phyloP scores from a whole-genome alignment of 1,140 invertebrate genomes.

The Pomacea maculata region DNA sequence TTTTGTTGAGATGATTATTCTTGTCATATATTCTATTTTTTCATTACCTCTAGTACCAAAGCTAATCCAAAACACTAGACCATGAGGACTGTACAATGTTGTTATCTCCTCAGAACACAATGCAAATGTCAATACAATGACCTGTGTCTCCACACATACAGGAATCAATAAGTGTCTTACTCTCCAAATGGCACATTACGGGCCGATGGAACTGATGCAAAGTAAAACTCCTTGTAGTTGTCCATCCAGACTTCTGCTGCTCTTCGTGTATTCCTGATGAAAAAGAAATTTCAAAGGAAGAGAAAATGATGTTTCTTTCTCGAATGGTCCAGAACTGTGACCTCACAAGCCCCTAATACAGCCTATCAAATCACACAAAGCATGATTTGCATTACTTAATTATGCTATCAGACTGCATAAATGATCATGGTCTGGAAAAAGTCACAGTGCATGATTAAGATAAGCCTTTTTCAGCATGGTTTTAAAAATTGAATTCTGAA shows the following conservation, averaged over 20 bases:
- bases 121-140: too few relatives aligned
- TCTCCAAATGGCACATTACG: constrained; percentile 68
- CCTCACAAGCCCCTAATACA: too few relatives aligned
- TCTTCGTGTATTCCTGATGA: constrained; percentile 78
- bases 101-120: too few relatives aligned
- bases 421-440: too few relatives aligned
- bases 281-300: background rate
- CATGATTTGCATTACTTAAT: too few relatives aligned
- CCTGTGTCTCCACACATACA: background rate
- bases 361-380: too few relatives aligned
- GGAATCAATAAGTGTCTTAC: constrained; percentile 51
- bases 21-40: background rate
- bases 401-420: too few relatives aligned
- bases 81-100: background rate
- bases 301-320: background rate
- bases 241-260: constrained; percentile 85
- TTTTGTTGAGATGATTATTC: too few relatives aligned
- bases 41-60: background rate
- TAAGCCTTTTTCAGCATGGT: too few relatives aligned
- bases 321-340: too few relatives aligned
- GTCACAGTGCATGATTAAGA: too few relatives aligned
- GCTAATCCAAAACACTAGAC: background rate
- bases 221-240: constrained; percentile 65
- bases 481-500: too few relatives aligned
- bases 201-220: constrained; percentile 68